phyloP scores from a whole-genome alignment of 2,888 invertebrate genomes.

The Pollenia angustigena region DNA sequence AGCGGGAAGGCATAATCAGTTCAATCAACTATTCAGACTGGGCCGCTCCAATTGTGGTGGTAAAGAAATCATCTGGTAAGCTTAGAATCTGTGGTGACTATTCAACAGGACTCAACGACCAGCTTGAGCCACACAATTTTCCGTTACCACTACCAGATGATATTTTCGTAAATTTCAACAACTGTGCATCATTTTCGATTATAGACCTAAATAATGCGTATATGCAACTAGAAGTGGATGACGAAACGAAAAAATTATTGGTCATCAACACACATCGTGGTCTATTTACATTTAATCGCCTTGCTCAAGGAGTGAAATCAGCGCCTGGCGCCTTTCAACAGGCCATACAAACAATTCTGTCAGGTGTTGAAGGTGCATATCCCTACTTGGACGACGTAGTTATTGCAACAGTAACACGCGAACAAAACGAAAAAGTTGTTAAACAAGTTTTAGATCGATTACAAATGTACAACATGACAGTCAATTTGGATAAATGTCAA shows the following conservation, averaged over 20 bases:
- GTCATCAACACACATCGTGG: slow-evolving; percentile 70
- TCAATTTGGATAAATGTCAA: slow-evolving; percentile 59
- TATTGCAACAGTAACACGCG: slow-evolving; percentile 44
- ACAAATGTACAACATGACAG: slow-evolving; percentile 46
- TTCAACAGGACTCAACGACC: slow-evolving; percentile 73
- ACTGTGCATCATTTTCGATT: slow-evolving; percentile 65
- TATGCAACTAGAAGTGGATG: slow-evolving; percentile 73
- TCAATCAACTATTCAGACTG: slow-evolving; percentile 73
- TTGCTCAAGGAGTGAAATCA: slow-evolving; percentile 68
- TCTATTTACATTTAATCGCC: slow-evolving; percentile 67
- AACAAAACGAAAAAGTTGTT: slow-evolving; percentile 38
- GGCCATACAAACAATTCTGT: slow-evolving; percentile 59
- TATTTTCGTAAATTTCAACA: slow-evolving; percentile 64
- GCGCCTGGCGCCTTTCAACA: slow-evolving; percentile 72
- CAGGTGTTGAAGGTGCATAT: slow-evolving; percentile 23
- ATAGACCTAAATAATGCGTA: slow-evolving; percentile 74
- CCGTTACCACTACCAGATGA: slow-evolving; percentile 58
- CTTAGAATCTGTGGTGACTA: slow-evolving; percentile 75
- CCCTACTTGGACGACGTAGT: slow-evolving; percentile 57
- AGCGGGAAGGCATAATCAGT: slow-evolving; percentile 61
- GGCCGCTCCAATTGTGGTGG: slow-evolving; percentile 73
- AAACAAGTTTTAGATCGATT: slow-evolving; percentile 52
- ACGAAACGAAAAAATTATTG: slow-evolving; percentile 66
- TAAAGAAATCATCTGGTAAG: slow-evolving; percentile 66
- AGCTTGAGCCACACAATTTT: slow-evolving; percentile 60